A percentile compares a stretch with the other conserved stretches of the same genome.
phyloP scores from a whole-genome alignment of 2,888 invertebrate species.

The Tryphoninae sp. region DNA sequence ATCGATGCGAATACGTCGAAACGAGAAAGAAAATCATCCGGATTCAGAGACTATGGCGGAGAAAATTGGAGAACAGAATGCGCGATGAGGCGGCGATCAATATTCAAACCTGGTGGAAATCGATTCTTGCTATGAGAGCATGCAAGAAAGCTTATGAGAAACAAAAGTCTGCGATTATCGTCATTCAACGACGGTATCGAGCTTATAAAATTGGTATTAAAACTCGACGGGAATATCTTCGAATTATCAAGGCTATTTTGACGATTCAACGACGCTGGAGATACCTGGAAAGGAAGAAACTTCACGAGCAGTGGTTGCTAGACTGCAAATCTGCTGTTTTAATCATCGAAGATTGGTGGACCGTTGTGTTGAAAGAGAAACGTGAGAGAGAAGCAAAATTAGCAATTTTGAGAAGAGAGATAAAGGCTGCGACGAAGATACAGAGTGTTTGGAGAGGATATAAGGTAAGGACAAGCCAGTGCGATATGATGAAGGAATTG shows the following conservation, averaged over 20 bases:
- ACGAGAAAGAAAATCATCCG: slow-evolving; percentile 68
- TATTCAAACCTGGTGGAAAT: slow-evolving; percentile 69
- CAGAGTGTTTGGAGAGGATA: slow-evolving; percentile 84
- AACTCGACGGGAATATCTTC: slow-evolving; percentile 73
- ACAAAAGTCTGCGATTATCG: slow-evolving; percentile 71
- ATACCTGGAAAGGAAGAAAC: slow-evolving; percentile 38
- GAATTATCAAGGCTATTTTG: slow-evolving; percentile 51
- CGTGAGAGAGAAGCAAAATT: slow-evolving; percentile 77
- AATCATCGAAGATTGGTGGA: slow-evolving; percentile 68
- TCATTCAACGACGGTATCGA: slow-evolving; percentile 80
- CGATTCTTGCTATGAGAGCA: slow-evolving; percentile 58
- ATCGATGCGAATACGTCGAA: slow-evolving; percentile 72
- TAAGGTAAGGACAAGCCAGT: slow-evolving; percentile 72
- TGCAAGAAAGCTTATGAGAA: slow-evolving; percentile 40
- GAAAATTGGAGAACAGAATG: slow-evolving; percentile 66
- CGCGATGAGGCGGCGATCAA: slow-evolving; percentile 72
- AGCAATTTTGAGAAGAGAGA: slow-evolving; percentile 65
- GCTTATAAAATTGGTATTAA: slow-evolving; percentile 76
- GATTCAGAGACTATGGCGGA: slow-evolving; percentile 81
- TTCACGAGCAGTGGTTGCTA: slow-evolving; percentile 46
- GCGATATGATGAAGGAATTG: slow-evolving; percentile 71
- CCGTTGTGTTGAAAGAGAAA: slow-evolving; percentile 21
- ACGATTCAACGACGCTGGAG: slow-evolving; percentile 69
- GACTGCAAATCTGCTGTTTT: slow-evolving; percentile 60
- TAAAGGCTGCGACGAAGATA: slow-evolving; percentile 85